Evolutionary conservation across 2,797 vertebrate species (phyloP).

Genomic region (Parambassis ranga): DNA sequence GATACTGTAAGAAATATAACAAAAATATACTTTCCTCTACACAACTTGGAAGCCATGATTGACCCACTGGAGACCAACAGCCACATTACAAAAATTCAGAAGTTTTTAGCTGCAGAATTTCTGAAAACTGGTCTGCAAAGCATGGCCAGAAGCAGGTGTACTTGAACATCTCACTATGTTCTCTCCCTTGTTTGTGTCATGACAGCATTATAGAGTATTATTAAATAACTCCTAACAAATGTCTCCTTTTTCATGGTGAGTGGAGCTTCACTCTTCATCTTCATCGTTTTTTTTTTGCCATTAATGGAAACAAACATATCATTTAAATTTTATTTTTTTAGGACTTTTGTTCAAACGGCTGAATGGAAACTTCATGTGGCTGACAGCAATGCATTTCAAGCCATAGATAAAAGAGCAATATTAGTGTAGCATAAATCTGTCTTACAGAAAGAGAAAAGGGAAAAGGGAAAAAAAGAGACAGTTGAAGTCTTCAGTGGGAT

Average conservation of each 20-base stretch:
- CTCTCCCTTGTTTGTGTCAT: background rate
- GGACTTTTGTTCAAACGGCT: constrained; percentile 10
- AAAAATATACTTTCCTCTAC: no score
- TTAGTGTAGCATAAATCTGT: constrained; percentile 12
- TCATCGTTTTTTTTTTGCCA: background rate
- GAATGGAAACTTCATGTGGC: constrained; percentile 5
- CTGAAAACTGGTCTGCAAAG: background rate
- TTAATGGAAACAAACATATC: constrained; percentile 4
- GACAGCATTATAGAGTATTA: background rate
- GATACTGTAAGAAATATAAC: no score
- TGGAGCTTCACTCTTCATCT: background rate
- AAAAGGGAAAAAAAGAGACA: constrained; percentile 5
- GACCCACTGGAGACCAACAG: no score
- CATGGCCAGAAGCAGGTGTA: background rate
- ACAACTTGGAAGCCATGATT: no score
- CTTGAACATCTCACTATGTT: background rate
- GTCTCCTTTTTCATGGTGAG: background rate
- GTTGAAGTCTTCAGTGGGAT: constrained; percentile 21
- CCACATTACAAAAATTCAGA: no score
- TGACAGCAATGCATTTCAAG: constrained; percentile 14
- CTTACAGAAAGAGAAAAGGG: constrained; percentile 28
- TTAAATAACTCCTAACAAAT: background rate
- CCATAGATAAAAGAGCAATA: constrained; percentile 36
- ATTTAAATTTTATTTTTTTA: constrained; percentile 14
- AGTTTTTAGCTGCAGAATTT: rapidly evolving